Evolutionary conservation across 2,797 vertebrate species (phyloP).

Genomic region (Bovichtus variegatus): DNA sequence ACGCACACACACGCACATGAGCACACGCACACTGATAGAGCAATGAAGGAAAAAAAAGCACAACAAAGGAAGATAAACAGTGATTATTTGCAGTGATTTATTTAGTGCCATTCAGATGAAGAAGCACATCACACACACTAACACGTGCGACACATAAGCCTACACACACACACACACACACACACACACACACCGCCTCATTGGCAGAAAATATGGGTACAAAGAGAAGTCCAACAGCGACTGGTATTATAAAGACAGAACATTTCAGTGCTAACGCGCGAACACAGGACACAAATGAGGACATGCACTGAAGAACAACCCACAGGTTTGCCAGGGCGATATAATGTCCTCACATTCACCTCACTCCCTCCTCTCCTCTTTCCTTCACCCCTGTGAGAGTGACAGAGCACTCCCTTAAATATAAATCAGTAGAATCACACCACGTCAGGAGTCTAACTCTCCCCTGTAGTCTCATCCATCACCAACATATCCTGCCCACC

Average conservation of each 20-base stretch:
- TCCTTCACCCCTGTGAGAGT: conserved; percentile 68
- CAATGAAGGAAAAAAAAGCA: not conserved
- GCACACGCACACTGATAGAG: not conserved
- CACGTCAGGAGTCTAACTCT: conserved; percentile 72
- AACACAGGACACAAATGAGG: conserved; percentile 12
- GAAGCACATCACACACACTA: conserved; percentile 2
- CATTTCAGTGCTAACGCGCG: conserved; percentile 7
- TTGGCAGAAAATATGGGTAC: not conserved
- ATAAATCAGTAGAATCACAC: conserved; percentile 81
- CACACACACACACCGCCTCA: not conserved
- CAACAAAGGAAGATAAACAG: conserved; percentile 27
- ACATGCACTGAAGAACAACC: conserved; percentile 29
- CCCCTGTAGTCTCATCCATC: conserved; percentile 80
- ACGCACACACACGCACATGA: not conserved
- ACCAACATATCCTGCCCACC: conserved; percentile 61
- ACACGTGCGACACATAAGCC: conserved; percentile 1
- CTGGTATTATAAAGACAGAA: not conserved
- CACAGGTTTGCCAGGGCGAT: conserved; percentile 49
- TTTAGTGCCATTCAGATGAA: conserved; percentile 36
- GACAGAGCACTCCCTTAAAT: conserved; percentile 76
- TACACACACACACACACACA: not conserved
- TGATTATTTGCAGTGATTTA: conserved; percentile 46
- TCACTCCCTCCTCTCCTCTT: conserved; percentile 49
- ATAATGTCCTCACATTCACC: conserved; percentile 72
- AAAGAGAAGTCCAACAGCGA: conserved; percentile 2